Base-by-base conservation (phyloP, 1,140 invertebrate genomes). In the Himalopsyche phryganea region DNA sequence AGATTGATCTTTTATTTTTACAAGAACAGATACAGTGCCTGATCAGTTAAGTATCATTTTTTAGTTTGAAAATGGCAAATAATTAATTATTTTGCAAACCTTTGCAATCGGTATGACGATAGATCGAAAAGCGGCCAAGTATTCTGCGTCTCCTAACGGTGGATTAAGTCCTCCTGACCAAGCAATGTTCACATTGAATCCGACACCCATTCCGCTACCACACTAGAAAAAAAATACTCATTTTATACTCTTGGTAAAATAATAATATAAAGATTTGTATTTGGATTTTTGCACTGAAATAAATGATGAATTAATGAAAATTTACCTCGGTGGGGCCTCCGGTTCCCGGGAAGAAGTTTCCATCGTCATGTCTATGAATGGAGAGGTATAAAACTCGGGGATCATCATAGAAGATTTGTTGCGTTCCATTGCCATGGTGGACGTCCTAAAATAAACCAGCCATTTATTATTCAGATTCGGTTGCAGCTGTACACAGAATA, bases 301-400 rank as follows among this genome's bases (percentile, higher is more conserved):
- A 45, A 9, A 33, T 33, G 19, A 54, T 45, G 47, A 54, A 46
- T 45, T 9, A 40, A 17, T 17, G 10, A 45, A 17, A 19, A 11
- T 15, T 4, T 71, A 82, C 79, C 70, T 98, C 96, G 32, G 84
- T 86, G 28, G 90, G 87, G 40, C 89, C 91, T 32, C 96, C 96
- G 9, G 96, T 98, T 52, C 97, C 98, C 17, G 97, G 98, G 81
- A 99, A 99, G 79, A 99, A 99, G 77, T 98, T 98, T 44, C 97
- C 97, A 74, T 98, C 94, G 80, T 99, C 98, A 82, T 99, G 96
- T 63, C 97, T 89, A 84, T 99, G 97, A 70, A 99, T 88, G 62
- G 94, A 98, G 65, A 99, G 83, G 75, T 98, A 98, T 62, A 99
- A 80, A 62, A 98, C 91, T 68, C 89, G 84, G 14, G 92, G 89